phyloP scores from a whole-genome alignment of 2,113 vertebrate species.

The Bos javanicus region DNA sequence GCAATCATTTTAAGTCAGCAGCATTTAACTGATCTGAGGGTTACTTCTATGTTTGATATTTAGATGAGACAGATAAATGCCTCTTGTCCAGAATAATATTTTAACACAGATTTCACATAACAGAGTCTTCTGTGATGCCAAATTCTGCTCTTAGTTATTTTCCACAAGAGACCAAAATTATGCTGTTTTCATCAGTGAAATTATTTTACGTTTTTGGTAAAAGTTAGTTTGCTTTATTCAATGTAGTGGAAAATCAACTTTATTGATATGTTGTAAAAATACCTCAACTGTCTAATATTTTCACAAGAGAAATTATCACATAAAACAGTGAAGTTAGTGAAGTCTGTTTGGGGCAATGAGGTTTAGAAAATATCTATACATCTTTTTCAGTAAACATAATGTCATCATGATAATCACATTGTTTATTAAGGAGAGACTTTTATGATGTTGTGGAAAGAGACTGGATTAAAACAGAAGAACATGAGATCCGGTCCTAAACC shows the following conservation, averaged over 20 bases:
- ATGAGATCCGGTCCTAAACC: neutral
- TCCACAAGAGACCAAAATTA: neutral
- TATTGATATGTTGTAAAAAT: neutral
- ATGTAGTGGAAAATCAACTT: neutral
- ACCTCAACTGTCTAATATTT: constrained; percentile 10
- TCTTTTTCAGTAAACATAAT: neutral
- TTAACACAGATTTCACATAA: constrained; percentile 39
- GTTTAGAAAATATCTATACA: neutral
- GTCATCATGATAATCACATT: neutral
- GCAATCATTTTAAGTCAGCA: constrained; percentile 16
- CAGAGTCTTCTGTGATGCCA: constrained; percentile 24
- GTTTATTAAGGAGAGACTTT: neutral
- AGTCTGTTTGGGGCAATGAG: neutral
- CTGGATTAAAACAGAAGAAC: neutral
- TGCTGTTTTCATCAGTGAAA: constrained; percentile 21
- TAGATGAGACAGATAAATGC: constrained; percentile 32
- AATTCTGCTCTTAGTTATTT: constrained; percentile 42
- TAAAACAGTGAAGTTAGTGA: neutral
- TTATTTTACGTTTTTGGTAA: constrained; percentile 35
- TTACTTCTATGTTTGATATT: constrained; percentile 54
- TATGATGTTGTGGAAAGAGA: neutral
- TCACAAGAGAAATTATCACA: constrained; percentile 9
- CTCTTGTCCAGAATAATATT: constrained; percentile 48
- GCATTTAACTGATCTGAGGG: constrained; percentile 48
- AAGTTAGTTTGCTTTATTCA: constrained; percentile 41